phyloP scores from a whole-genome alignment of 2,113 vertebrate species.

The Mobula birostris region DNA sequence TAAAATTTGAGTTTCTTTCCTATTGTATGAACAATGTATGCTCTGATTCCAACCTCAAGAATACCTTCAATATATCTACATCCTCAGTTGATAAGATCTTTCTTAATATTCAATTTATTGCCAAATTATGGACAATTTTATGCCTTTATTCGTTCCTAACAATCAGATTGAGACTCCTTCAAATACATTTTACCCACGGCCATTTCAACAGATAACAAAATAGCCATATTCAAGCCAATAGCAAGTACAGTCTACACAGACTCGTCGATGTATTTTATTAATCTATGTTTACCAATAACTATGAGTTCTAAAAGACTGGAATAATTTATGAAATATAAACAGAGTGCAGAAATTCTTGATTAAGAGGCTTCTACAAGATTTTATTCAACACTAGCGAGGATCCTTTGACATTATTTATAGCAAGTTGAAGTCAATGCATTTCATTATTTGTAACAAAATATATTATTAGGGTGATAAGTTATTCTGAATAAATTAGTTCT shows the following conservation, averaged over 20 bases:
- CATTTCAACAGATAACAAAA: neutral
- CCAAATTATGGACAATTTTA: neutral
- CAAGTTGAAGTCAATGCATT: neutral
- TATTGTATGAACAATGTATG: neutral
- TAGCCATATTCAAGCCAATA: neutral
- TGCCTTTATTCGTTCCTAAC: neutral
- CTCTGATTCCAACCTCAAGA: neutral
- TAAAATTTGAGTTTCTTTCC: neutral
- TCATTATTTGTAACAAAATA: neutral
- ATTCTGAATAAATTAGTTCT: neutral
- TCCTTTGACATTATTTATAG: neutral
- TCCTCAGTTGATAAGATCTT: neutral
- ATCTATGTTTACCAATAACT: neutral
- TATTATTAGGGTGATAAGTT: neutral
- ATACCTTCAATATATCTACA: neutral
- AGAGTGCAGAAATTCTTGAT: neutral
- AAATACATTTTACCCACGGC: neutral
- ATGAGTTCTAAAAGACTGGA: neutral
- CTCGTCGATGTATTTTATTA: neutral
- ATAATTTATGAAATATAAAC: neutral
- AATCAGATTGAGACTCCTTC: neutral
- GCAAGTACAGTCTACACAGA: neutral
- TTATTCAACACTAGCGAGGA: neutral
- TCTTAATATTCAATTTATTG: neutral
- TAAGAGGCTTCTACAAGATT: neutral